A percentile compares a stretch with the other conserved stretches of the same genome.
Evolutionary conservation across 2,888 invertebrate species (phyloP).

Genomic region (Alcis repandata): DNA sequence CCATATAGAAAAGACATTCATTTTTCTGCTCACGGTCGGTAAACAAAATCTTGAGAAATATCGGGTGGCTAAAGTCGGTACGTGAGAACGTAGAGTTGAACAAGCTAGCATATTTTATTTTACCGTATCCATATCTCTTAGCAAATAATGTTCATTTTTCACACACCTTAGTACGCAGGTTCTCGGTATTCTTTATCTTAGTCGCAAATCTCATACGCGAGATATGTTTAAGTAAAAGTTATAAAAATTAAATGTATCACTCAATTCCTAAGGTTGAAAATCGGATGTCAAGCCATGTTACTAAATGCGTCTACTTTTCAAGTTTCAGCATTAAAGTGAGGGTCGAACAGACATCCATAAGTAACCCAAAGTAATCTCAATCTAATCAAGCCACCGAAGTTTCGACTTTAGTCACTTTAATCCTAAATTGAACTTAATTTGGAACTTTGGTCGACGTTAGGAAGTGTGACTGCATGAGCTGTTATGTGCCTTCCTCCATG

Average conservation of each 20-base stretch:
- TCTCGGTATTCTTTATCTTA: too few species aligned
- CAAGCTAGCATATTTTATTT: too few species aligned
- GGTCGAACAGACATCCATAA: constrained; percentile 40
- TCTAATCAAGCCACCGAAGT: constrained; percentile 44
- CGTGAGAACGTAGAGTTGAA: too few species aligned
- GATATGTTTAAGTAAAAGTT: neutral
- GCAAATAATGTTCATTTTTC: too few species aligned
- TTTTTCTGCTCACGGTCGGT: too few species aligned
- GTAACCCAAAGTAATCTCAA: constrained; percentile 46
- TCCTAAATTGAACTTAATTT: constrained; percentile 36
- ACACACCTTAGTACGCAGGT: too few species aligned
- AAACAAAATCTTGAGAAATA: too few species aligned
- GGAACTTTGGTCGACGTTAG: constrained; percentile 21
- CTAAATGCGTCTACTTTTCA: constrained; percentile 35
- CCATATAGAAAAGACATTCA: neutral
- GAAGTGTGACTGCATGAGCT: constrained; percentile 11
- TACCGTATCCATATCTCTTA: too few species aligned
- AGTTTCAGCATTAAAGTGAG: constrained; percentile 38
- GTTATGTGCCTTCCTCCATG: neutral
- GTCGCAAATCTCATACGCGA: too few species aligned
- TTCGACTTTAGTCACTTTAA: constrained; percentile 37
- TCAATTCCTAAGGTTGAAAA: constrained; percentile 25
- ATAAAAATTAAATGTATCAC: constrained; percentile 4
- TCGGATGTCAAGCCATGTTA: constrained; percentile 31
- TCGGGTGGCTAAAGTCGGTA: too few species aligned